Evolutionary conservation across 2,888 invertebrate genomes (phyloP), one percentile per base, ranked within the genome.

Genomic region (Pachymerium ferrugineum): DNA sequence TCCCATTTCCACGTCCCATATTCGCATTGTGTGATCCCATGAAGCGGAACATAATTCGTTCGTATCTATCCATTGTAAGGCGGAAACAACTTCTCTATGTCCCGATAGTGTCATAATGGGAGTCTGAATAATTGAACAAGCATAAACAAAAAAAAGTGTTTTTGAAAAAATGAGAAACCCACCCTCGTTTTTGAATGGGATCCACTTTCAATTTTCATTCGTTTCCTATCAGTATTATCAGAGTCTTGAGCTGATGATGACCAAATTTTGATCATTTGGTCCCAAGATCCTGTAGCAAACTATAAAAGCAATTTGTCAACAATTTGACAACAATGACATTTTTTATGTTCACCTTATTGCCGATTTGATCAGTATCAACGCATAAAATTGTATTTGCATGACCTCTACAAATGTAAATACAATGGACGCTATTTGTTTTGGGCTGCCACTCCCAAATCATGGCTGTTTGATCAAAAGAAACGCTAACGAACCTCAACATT

Each of bases 361-460:
- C 84, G 80, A 90, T 88, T 0, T 88, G 87, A 78, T 90, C 90
- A 0, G 93, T 89, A 25, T 89, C 88, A 0, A 97, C 87, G 81
- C 93, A 90, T 81, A 98, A 97, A 0, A 99, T 88, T 74, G 93
- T 93, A 78, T 94, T 88, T 77, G 94, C 93, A 81, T 99, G 98
- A 0, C 97, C 96, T 76, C 91, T 88, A 79, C 95, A 92, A 3
- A 91, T 87, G 75, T 90, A 89, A 30, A 91, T 85, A 80, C 93
- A 92, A 77, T 90, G 89, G 8, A 92, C 90, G 0, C 89, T 88
- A 82, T 92, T 91, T 5, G 86, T 85, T 0, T 84, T 82, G 28
- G 90, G 86, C 81, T 90, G 88, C 93, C 93, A 95, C 77, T 91
- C 88, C 96, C 96, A 96, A 71, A 97, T 83, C 85, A 93, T 89